Conservation (phyloP, 2,797 vertebrate genomes). For the Smutsia temminckii region DNA sequence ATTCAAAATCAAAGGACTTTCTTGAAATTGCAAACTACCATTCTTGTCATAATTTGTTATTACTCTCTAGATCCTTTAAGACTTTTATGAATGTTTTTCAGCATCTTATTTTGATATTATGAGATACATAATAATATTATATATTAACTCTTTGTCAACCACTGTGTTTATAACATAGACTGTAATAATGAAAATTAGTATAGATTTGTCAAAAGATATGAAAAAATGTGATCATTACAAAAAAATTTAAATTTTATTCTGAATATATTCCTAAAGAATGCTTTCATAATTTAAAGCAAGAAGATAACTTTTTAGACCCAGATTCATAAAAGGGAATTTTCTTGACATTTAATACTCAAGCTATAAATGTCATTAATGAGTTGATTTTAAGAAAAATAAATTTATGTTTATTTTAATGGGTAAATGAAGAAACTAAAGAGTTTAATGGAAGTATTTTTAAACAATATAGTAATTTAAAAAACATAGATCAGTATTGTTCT, state of each 20-base stretch:
- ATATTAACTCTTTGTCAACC: slow-evolving; percentile 76
- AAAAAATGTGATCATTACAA: slow-evolving; percentile 73
- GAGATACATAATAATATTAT: slow-evolving; percentile 71
- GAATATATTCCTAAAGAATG: slow-evolving; percentile 60
- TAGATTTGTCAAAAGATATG: slow-evolving; percentile 54
- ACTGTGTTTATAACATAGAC: slow-evolving; percentile 73
- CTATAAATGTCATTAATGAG: slow-evolving; percentile 36
- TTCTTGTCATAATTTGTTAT: slow-evolving; percentile 57
- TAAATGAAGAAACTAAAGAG: slow-evolving; percentile 14
- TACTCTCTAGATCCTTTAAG: slow-evolving; percentile 62
- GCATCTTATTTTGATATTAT: slow-evolving; percentile 52
- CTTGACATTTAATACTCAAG: slow-evolving; percentile 56
- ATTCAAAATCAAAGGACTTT: not conserved
- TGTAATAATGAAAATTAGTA: slow-evolving; percentile 76
- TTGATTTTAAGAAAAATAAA: slow-evolving; percentile 53
- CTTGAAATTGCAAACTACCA: slow-evolving; percentile 56
- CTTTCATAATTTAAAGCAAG: slow-evolving; percentile 60
- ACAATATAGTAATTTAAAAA: slow-evolving; percentile 1
- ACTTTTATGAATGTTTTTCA: slow-evolving; percentile 70
- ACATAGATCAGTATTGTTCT: not conserved
- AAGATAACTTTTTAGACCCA: slow-evolving; percentile 44
- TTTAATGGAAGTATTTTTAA: not conserved
- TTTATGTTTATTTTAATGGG: not conserved
- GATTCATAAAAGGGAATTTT: slow-evolving; percentile 65
- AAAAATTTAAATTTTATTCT: slow-evolving; percentile 78